phyloP scores from a whole-genome alignment of 2,797 vertebrate genomes.

The Zenarchopterus dispar region DNA sequence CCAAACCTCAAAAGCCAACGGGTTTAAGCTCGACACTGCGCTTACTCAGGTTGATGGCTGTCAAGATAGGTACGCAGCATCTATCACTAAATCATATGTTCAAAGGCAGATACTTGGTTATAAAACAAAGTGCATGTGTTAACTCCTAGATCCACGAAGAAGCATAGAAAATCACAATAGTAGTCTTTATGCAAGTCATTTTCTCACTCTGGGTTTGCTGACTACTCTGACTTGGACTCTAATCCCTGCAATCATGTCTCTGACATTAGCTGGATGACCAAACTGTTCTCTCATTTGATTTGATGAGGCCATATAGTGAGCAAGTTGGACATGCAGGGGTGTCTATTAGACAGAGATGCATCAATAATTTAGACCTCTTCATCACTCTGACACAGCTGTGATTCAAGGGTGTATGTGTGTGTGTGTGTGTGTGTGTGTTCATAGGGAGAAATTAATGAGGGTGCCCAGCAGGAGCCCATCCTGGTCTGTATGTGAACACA shows the following conservation, averaged over 20 bases:
- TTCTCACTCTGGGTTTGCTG: slow-evolving; percentile 11
- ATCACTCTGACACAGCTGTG: slow-evolving; percentile 68
- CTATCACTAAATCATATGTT: no score
- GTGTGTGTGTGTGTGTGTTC: background rate
- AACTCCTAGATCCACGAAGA: background rate
- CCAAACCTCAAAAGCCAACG: no score
- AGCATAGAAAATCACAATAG: slow-evolving; percentile 1
- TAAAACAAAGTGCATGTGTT: background rate
- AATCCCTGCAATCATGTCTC: slow-evolving; percentile 28
- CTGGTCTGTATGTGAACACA: slow-evolving; percentile 7
- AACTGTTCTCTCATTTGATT: slow-evolving; percentile 51
- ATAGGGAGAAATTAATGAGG: slow-evolving; percentile 54
- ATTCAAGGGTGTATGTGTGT: slow-evolving; percentile 24
- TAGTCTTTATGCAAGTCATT: slow-evolving; percentile 3
- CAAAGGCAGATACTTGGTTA: background rate
- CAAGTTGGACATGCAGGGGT: slow-evolving; percentile 31
- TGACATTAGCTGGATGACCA: slow-evolving; percentile 56
- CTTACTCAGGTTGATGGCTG: background rate
- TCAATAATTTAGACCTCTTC: slow-evolving; percentile 76
- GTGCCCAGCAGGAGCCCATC: slow-evolving; percentile 61
- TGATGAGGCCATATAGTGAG: slow-evolving; percentile 40
- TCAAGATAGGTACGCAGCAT: background rate
- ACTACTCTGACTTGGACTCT: slow-evolving; percentile 10
- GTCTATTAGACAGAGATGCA: slow-evolving; percentile 71
- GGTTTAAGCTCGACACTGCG: background rate